Conservation (phyloP, 2,797 vertebrate genomes). For the Salmo trutta region DNA sequence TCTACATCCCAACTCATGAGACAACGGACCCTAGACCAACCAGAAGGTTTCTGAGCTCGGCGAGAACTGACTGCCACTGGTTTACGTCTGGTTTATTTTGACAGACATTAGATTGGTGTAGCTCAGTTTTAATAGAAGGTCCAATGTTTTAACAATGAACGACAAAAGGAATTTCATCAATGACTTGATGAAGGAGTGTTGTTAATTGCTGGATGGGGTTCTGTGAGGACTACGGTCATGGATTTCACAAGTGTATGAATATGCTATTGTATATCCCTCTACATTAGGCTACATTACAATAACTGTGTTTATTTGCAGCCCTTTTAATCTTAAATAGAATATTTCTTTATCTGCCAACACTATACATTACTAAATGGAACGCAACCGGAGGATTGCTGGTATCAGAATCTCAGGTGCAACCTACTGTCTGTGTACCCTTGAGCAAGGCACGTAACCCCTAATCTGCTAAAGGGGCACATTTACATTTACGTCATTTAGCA, state of each 20-base stretch:
- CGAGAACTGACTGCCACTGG: not conserved
- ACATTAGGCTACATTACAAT: too few species aligned
- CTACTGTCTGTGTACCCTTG: too few species aligned
- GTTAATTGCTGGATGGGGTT: too few species aligned
- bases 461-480: too few species aligned
- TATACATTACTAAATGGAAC: too few species aligned
- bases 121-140: constrained; percentile 38
- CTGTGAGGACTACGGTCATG: not conserved
- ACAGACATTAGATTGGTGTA: constrained; percentile 61
- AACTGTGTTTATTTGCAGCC: too few species aligned
- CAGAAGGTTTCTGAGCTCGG: constrained; percentile 40
- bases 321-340: too few species aligned
- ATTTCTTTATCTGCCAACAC: too few species aligned
- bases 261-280: not conserved
- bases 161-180: not conserved
- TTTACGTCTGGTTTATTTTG: constrained; percentile 59
- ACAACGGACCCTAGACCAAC: constrained; percentile 31
- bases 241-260: not conserved
- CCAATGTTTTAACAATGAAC: constrained; percentile 45
- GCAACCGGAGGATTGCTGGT: too few species aligned
- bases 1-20: constrained; percentile 41
- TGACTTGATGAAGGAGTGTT: not conserved
- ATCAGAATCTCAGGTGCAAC: too few species aligned
- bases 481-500: too few species aligned
- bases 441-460: too few species aligned